Conservation (phyloP, 2,113 vertebrate species). For the Rattus rattus region DNA sequence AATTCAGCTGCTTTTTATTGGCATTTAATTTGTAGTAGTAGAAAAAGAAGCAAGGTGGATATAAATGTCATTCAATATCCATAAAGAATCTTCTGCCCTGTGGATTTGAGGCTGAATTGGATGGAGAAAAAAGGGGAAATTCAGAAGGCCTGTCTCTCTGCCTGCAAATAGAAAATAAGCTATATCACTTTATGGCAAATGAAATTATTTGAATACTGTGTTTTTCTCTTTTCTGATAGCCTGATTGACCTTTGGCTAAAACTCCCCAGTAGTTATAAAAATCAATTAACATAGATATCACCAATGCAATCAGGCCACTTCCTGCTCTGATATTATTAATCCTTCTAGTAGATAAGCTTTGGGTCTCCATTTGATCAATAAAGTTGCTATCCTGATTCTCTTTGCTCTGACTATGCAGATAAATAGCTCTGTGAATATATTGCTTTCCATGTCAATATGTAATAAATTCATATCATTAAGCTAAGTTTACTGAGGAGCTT, state of each 20-base stretch:
- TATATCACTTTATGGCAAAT: background rate
- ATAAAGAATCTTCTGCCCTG: background rate
- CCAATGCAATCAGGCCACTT: background rate
- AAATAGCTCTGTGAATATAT: background rate
- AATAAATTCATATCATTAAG: background rate
- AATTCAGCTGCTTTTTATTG: constrained; percentile 38
- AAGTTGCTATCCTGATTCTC: background rate
- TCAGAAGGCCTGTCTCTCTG: background rate
- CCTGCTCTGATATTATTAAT: background rate
- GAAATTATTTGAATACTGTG: background rate
- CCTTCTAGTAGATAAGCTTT: background rate
- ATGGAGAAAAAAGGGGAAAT: background rate
- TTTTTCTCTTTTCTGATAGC: constrained; percentile 13
- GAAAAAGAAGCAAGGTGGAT: background rate
- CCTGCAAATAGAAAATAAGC: background rate
- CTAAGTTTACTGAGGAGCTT: background rate
- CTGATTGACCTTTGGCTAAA: constrained; percentile 25
- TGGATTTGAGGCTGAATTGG: background rate
- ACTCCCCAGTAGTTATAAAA: background rate
- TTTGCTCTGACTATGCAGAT: background rate
- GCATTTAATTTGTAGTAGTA: constrained; percentile 36
- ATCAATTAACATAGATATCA: background rate
- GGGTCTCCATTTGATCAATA: constrained; percentile 3
- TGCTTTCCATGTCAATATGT: background rate
- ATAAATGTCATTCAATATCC: background rate